A percentile compares a stretch with the other conserved stretches of the same genome.
phyloP scores from a whole-genome alignment of 2,888 invertebrate species.

The Philonicus albiceps region DNA sequence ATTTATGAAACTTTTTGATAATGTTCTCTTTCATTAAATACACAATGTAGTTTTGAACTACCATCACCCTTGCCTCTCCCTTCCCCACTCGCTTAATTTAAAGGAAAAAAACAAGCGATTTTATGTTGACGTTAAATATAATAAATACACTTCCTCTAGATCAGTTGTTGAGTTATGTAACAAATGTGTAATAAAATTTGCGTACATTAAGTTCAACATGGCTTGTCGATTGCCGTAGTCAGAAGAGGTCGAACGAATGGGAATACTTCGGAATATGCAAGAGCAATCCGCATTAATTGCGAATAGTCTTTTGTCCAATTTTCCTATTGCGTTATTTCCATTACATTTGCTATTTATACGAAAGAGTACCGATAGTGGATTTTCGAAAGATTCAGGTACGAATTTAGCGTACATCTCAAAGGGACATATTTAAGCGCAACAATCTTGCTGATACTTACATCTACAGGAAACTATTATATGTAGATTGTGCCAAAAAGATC shows the following conservation, averaged over 20 bases:
- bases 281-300: neutral
- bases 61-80: too few relatives aligned
- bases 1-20: too few relatives aligned
- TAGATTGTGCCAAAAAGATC: neutral
- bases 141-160: too few relatives aligned
- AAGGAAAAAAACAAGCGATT: too few relatives aligned
- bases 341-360: neutral
- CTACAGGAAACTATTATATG: neutral
- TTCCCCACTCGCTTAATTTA: too few relatives aligned
- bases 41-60: too few relatives aligned
- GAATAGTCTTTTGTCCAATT: neutral
- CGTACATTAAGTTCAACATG: neutral
- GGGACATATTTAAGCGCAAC: neutral
- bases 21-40: too few relatives aligned
- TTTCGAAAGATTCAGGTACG: neutral
- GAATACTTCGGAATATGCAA: neutral
- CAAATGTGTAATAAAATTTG: neutral
- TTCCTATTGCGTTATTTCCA: neutral
- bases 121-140: too few relatives aligned
- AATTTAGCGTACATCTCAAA: neutral
- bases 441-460: neutral
- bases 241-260: neutral
- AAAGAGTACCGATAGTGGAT: neutral
- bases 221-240: neutral
- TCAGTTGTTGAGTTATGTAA: neutral